These are phyloP conservation scores for Cirrhinus mrigala DNA, from an alignment of 2,797 vertebrate genomes.

Conservation along the genomic window DNA sequence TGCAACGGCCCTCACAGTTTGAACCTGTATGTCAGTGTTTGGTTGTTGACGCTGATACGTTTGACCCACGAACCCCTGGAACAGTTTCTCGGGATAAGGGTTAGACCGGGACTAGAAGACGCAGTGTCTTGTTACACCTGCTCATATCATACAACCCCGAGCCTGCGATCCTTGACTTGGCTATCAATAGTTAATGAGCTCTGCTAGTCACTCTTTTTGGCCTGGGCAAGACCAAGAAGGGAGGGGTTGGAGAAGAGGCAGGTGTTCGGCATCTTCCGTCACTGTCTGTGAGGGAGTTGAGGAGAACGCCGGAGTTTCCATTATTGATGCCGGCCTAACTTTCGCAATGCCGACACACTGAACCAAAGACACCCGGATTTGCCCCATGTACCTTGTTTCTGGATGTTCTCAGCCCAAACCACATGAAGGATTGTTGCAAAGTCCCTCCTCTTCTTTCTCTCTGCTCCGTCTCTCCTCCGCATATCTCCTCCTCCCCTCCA, in stretches of 20 bases:
- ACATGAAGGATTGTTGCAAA: conserved; percentile 23
- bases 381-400: not conserved
- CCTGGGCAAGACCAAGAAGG: conserved; percentile 57
- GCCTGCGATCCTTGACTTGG: conserved; percentile 59
- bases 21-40: conserved; percentile 37
- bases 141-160: conserved; percentile 65
- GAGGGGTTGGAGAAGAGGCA: conserved; percentile 59
- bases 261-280: conserved; percentile 35
- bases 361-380: not conserved
- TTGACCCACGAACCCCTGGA: conserved; percentile 51
- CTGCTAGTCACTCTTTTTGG: conserved; percentile 64
- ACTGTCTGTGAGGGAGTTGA: conserved; percentile 13
- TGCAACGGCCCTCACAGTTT: not conserved
- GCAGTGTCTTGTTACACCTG: conserved; percentile 69
- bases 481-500: conserved; percentile 57
- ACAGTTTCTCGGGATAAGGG: conserved; percentile 41
- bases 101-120: conserved; percentile 57
- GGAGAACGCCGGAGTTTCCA: conserved; percentile 8
- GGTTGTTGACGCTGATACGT: conserved; percentile 46
- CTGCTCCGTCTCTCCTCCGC: conserved; percentile 41
- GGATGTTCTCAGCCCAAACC: conserved; percentile 1
- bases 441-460: conserved; percentile 48
- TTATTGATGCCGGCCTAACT: not conserved
- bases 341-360: conserved; percentile 6
- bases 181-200: conserved; percentile 86